Base-by-base conservation (phyloP, 1,140 invertebrate genomes). In the Choristoneura fumiferana region DNA sequence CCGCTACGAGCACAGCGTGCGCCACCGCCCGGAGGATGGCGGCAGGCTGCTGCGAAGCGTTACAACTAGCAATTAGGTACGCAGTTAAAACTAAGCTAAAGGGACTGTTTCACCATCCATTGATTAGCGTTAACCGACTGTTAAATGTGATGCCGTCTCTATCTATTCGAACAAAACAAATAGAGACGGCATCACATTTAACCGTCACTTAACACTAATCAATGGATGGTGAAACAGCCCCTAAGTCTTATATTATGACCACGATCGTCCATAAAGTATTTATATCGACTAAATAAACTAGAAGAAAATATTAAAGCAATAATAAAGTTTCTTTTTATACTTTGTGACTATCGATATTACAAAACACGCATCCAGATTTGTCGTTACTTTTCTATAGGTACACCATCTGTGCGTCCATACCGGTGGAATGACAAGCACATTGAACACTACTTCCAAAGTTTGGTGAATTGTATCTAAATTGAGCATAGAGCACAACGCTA, bases 401-500 rank as follows among this genome's bases (percentile, higher is more conserved):
- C 6, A 43, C 8, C 43, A 17, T 10, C 43, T n/a, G n/a, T 22
- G 18, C 18, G 4, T 22, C 2, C 43, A 6, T 22, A 49, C 29
- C 43, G 18, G 22, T 18, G 43, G 43, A 49, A 49, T 49, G 43
- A 22, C 43, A 15, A 15, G 43, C 29, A 29, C 43, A 84, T 82
- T 82, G 79, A 84, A 81, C 73, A 81, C 77, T 88, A 88, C 81
- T 76, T 86, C 80, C 83, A 85, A 83, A 71, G 81, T 88, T 85
- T 83, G 81, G 82, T 85, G 85, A 83, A 81, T 82, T 82, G 81
- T 85, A 85, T 84, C 81, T 88, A 87, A 86, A 88, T 86, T 88
- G 85, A 86, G 85, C 85, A 88, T 81, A 86, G 79, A 87, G 85
- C 85, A 86, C 85, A 87, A 88, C 85, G 83, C 81, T 81, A 87